phyloP scores from a whole-genome alignment of 2,888 invertebrate genomes.

The Andrena chrysosceles region DNA sequence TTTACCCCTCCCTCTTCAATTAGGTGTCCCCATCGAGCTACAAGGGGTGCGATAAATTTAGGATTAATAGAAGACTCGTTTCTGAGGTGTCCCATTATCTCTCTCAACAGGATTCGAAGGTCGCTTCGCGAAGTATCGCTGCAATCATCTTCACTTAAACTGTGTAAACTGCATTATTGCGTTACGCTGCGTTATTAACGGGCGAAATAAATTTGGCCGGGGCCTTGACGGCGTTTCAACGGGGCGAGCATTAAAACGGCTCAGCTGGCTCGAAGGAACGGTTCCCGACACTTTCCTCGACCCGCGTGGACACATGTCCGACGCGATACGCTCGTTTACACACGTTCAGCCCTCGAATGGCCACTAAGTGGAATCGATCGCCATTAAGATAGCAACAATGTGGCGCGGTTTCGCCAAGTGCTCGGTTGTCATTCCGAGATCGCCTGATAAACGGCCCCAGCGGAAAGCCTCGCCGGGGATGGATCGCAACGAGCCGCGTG shows the following conservation, averaged over 20 bases:
- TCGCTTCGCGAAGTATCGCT: no score
- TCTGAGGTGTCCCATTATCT: no score
- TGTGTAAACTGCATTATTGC: background rate
- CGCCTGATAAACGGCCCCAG: slow-evolving; percentile 8
- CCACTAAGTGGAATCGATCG: slow-evolving; percentile 32
- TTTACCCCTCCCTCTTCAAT: background rate
- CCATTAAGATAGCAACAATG: slow-evolving; percentile 38
- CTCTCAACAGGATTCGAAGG: no score
- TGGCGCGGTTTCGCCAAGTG: slow-evolving; percentile 8
- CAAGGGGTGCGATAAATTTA: no score
- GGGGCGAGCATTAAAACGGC: background rate
- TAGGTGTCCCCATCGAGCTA: no score
- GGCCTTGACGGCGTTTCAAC: background rate
- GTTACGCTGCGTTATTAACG: background rate
- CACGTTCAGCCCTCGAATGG: slow-evolving; percentile 10
- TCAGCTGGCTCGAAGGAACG: background rate
- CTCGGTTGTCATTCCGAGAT: slow-evolving; percentile 20
- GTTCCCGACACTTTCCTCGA: background rate
- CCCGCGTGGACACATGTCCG: background rate
- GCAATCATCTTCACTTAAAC: no score
- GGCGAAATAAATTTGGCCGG: background rate
- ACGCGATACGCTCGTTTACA: background rate
- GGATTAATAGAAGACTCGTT: no score
- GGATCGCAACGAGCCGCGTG: background rate
- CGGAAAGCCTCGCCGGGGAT: background rate